Base-by-base conservation (phyloP, 2,113 vertebrate genomes). In the Helogale parvula region DNA sequence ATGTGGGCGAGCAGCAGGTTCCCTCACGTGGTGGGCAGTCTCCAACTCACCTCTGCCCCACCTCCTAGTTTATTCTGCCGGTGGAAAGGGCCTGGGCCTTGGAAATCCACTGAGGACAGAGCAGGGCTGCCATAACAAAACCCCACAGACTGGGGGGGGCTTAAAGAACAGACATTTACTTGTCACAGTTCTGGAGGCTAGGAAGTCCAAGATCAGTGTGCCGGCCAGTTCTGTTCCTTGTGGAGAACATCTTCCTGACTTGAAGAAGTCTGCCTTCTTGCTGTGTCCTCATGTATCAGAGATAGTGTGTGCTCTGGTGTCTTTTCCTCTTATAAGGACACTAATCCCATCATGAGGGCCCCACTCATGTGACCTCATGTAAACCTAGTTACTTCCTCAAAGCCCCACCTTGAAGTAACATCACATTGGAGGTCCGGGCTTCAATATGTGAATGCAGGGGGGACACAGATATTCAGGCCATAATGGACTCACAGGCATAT, bases 1-100 rank as follows among this genome's bases (percentile, higher is more conserved):
- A 45, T 41, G 29, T 1, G 0, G 21, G n/a, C 0, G 5, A 16
- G 21, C 47, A 60, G 68, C 27, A 4, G 7, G 7, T 23, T 41
- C 47, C 89, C 27, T 81, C 8, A 17, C 17, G 47, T 41, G 16
- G 15, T 57, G 2, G 29, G 31, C 54, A 38, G 65, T 45, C 54
- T 54, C 50, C 41, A 2, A 14, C 29, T 76, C 11, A 15, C 13
- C 45, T 0, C 35, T 69, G 15, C 38, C 7, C 29, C 1, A 1
- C 16, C 9, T 57, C 72, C 82, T 23, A 17, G 5, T 54, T 31
- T 13, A 33, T 54, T 17, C 33, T 23, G 31, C 66, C 21, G 17
- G 2, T 15, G 52, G 68, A 76, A 52, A 27, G 16, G 45, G n/a
- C 41, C 21, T 38, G 41, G 29, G 23, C 57, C 23, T 27, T 54